Evolutionary conservation across 2,797 vertebrate genomes (phyloP).

Genomic region (Serranus cabrilla): DNA sequence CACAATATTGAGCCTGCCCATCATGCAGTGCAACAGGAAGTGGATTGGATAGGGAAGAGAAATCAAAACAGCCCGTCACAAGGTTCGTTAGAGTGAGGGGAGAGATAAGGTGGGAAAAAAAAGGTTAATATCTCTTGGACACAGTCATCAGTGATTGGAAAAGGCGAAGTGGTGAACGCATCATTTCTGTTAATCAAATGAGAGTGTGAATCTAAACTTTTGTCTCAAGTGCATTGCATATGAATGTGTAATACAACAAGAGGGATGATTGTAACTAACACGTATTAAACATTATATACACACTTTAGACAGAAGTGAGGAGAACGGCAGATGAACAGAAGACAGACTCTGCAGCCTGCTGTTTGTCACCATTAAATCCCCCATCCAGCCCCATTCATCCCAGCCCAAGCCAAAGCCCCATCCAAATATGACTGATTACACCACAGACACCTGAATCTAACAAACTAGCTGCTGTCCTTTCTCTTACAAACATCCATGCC

Average conservation of each 20-base stretch:
- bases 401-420: constrained; percentile 68
- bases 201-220: constrained; percentile 48
- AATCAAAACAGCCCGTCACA: constrained; percentile 99
- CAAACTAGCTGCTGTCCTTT: constrained; percentile 1
- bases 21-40: constrained; percentile 99
- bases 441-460: constrained; percentile 4
- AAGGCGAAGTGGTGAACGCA: constrained; percentile 63
- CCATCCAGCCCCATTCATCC: constrained; percentile 38
- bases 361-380: constrained; percentile 36
- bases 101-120: constrained; percentile 82
- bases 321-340: constrained; percentile 52
- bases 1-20: constrained; percentile 99
- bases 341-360: constrained; percentile 51
- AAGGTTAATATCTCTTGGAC: constrained; percentile 82
- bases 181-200: constrained; percentile 54
- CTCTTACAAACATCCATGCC: constrained; percentile 15
- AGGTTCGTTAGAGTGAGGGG: constrained; percentile 88
- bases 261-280: constrained; percentile 32
- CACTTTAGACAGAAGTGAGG: constrained; percentile 58
- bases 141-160: constrained; percentile 80
- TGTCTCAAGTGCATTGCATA: constrained; percentile 53
- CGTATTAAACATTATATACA: constrained; percentile 60
- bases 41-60: constrained; percentile 96
- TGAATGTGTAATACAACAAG: constrained; percentile 53
- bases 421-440: constrained; percentile 21